Conservation (phyloP, 2,888 invertebrate genomes). For the Dioctria rufipes region DNA sequence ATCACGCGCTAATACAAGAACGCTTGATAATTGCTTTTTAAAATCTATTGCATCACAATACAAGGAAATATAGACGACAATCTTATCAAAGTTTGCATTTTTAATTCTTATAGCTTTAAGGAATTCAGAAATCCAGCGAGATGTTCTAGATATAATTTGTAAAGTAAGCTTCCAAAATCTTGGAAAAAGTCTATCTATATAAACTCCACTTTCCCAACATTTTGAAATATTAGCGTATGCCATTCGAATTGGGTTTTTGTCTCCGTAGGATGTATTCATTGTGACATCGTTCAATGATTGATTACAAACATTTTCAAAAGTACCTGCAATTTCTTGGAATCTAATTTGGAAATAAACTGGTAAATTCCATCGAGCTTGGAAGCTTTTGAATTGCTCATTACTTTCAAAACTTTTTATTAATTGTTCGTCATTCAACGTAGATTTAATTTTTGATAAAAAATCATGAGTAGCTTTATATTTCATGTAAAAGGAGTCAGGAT, state of each 20-base stretch:
- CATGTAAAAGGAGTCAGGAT: constrained; percentile 89
- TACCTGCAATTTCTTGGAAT: constrained; percentile 90
- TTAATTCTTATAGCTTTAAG: constrained; percentile 3
- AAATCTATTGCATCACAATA: constrained; percentile 55
- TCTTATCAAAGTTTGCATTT: neutral
- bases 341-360: constrained; percentile 95
- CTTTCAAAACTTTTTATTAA: constrained; percentile 75
- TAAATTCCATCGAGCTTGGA: constrained; percentile 91
- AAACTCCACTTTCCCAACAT: constrained; percentile 87
- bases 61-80: constrained; percentile 38
- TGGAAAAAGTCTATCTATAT: constrained; percentile 82
- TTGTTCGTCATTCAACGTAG: constrained; percentile 74
- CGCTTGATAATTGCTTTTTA: constrained; percentile 42
- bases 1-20: constrained; percentile 35
- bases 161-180: constrained; percentile 92
- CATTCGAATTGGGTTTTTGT: constrained; percentile 63
- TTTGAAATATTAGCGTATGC: constrained; percentile 74
- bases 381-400: constrained; percentile 82
- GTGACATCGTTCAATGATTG: neutral
- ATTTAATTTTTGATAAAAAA: constrained; percentile 82
- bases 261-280: neutral
- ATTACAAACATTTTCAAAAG: constrained; percentile 57
- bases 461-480: constrained; percentile 85
- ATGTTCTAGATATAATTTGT: constrained; percentile 86
- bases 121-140: constrained; percentile 77